Conservation (phyloP, 2,888 invertebrate genomes). For the Nephrotoma appendiculata region DNA sequence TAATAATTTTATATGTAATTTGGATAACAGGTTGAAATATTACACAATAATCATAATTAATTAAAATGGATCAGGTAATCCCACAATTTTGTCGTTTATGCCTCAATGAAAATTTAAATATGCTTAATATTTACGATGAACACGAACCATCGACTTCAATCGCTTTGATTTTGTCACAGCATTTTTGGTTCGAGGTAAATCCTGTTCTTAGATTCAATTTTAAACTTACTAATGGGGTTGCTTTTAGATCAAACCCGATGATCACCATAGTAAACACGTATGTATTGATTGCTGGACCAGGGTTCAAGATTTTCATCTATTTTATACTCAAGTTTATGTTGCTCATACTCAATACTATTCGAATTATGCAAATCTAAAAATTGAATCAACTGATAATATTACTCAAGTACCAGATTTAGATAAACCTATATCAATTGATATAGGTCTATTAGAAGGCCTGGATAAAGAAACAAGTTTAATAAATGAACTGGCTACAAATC, state of each 20-base stretch:
- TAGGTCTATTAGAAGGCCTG: background rate
- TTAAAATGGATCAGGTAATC: background rate
- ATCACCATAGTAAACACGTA: constrained; percentile 25
- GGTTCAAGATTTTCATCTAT: constrained; percentile 25
- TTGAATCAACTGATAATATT: background rate
- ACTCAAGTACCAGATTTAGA: background rate
- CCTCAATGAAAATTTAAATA: background rate
- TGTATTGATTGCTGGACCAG: constrained; percentile 26
- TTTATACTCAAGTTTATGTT: constrained; percentile 23
- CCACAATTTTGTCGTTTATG: background rate
- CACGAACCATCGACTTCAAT: constrained; percentile 21
- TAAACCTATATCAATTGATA: background rate
- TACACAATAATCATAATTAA: too few relatives aligned
- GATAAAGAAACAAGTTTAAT: background rate
- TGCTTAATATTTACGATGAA: constrained; percentile 21
- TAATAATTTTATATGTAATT: too few relatives aligned
- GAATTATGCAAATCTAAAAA: background rate
- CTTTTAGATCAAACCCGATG: constrained; percentile 21
- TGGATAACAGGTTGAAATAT: too few relatives aligned
- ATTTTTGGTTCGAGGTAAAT: constrained; percentile 30
- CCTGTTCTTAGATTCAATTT: constrained; percentile 6
- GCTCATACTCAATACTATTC: constrained; percentile 18
- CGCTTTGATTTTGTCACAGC: constrained; percentile 22
- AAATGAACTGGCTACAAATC: background rate
- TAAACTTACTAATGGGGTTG: background rate